Conservation (phyloP, 2,797 vertebrate species). For the Brotula barbata region DNA sequence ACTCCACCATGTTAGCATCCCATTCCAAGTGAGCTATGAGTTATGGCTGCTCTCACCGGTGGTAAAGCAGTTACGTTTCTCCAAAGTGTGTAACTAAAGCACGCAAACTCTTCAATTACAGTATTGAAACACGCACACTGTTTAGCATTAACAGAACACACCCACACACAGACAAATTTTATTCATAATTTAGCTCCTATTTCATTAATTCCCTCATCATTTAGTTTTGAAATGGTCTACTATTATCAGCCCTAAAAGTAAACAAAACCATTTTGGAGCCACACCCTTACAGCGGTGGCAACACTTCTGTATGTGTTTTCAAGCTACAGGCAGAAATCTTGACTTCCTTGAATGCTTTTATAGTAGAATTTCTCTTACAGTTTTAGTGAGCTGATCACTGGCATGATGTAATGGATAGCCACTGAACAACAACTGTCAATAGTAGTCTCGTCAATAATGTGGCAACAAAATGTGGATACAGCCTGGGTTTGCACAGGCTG, state of each 20-base stretch:
- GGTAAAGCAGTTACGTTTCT: constrained; percentile 11
- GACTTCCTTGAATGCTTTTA: constrained; percentile 3
- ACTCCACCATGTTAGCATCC: constrained; percentile 38
- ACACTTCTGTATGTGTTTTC: constrained; percentile 2
- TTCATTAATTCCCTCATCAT: not conserved
- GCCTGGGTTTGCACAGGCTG: constrained; percentile 17
- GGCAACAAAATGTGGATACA: constrained; percentile 23
- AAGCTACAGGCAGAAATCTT: not conserved
- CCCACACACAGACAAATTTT: not conserved
- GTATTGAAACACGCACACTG: constrained; percentile 1
- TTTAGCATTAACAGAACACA: constrained; percentile 4
- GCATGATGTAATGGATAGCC: too few relatives aligned
- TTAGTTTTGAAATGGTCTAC: not conserved
- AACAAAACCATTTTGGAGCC: not conserved
- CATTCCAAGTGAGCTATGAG: constrained; percentile 43
- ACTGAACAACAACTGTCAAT: too few relatives aligned
- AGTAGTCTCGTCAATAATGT: too few relatives aligned
- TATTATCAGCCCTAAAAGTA: not conserved
- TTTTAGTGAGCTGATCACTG: too few relatives aligned
- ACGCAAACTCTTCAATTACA: not conserved
- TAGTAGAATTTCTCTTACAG: not conserved
- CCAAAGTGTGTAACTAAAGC: not conserved
- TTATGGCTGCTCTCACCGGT: constrained; percentile 42
- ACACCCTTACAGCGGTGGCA: not conserved
- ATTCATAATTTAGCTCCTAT: constrained; percentile 2